These are phyloP conservation scores for Lethenteron camtschaticum DNA, from an alignment of 2,113 vertebrate species.

Conservation along the genomic window DNA sequence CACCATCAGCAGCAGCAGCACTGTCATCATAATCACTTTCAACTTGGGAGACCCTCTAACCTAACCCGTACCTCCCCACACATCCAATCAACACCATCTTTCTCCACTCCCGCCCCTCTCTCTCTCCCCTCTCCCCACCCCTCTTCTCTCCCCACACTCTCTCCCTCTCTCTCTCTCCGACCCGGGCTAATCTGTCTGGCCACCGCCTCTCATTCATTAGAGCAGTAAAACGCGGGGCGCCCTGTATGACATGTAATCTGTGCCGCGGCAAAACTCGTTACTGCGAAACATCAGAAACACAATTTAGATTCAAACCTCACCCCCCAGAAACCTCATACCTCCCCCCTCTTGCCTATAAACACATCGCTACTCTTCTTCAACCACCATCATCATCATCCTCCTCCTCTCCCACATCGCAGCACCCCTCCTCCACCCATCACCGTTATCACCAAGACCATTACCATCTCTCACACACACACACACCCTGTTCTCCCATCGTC, in stretches of 20 bases:
- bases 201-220: conserved; percentile 6
- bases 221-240: conserved; percentile 2
- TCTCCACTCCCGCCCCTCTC: too few relatives aligned
- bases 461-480: neutral
- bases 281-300: neutral
- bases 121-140: too few relatives aligned
- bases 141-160: too few relatives aligned
- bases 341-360: neutral
- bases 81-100: too few relatives aligned
- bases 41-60: too few relatives aligned
- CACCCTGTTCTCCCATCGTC: neutral
- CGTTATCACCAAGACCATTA: neutral
- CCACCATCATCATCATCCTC: neutral
- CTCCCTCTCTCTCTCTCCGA: too few relatives aligned
- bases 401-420: neutral
- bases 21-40: too few relatives aligned
- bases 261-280: conserved; percentile 2
- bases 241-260: conserved; percentile 3
- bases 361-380: neutral
- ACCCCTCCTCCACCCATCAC: too few relatives aligned
- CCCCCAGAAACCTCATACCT: neutral
- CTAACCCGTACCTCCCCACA: too few relatives aligned
- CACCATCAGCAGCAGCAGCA: too few relatives aligned
- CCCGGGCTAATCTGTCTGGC: neutral
- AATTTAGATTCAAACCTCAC: neutral